Base-by-base conservation (phyloP, 2,797 vertebrate species). In the Neopelma chrysocephalum region DNA sequence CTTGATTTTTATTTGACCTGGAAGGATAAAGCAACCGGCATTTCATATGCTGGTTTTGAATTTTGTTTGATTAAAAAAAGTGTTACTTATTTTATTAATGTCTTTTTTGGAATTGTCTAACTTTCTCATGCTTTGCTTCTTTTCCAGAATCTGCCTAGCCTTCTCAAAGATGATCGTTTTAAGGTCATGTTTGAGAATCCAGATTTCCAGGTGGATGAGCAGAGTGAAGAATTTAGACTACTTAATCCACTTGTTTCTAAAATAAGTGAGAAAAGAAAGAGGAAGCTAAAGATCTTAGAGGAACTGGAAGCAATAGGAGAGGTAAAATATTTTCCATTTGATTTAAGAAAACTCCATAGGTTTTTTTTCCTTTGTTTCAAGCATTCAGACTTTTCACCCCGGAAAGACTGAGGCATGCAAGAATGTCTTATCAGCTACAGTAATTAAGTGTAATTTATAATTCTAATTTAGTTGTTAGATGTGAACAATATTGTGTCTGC, bases 121-220 rank as follows among this genome's bases (percentile, higher is more conserved):
- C 54, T 20, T 15, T 4, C 21, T 78, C 6, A 19, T 58, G 32
- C 48, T 77, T 90, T 85, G 65, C 53, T 77, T 92, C 47, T 76
- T 70, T 75, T 56, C 15, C 91, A 99, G 99, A 98, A 96, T 76
- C 95, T 98, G 38, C 98, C 98, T 31, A 99, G 96, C 96, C 98
- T 99, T 93, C 98, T 99, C 83, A 98, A 98, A 14, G 99, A 99
- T 38, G 98, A 99, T 87, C 99, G 99, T 47, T 99, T 99, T 97
- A 99, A 99, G 98, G 97, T 99, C 95, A 99, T 99, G 99, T 99
- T 99, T 91, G 99, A 99, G 96, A 99, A 99, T 96, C 99, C 99
- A 1, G 99, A 99, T 95, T 99, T 98, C 98, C 99, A 99, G 96
- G 99, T 99, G 92, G 99, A 99, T 22, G 98, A 99, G 96, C 98